Evolutionary conservation across 2,888 invertebrate genomes (phyloP), one percentile per base, ranked within the genome.

Genomic region (Hypomecis atomaria): DNA sequence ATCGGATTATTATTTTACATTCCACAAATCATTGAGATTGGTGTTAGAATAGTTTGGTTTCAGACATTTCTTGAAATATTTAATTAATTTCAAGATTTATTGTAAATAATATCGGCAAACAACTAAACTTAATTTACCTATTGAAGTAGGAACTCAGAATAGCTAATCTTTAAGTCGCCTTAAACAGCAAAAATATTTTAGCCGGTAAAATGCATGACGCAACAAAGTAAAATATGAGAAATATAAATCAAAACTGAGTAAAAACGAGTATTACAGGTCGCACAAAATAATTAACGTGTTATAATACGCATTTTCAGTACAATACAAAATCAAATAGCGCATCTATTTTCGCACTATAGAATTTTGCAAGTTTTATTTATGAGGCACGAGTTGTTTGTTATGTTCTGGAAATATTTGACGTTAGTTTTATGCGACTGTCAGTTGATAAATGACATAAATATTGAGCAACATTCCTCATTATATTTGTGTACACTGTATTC

Each of bases 61-160:
- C 37, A 37, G 8, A 9, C 6, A 6, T 4, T 11, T 7, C 8
- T 8, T 8, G 37, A 13, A 40, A 52, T 0, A 52, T 23, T 23
- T 23, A 52, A 8, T 6, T 34, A 34, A 37, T 34, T 9, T 11
- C 7, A 11, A 4, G 9, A 37, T 52, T 23, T 40, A 10, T 10
- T 42, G 52, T 42, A 9, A 10, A 7, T 42, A 40, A n/a, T 33
- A 52, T 37, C 2, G 6, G 43, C 6, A 11, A 52, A 38, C 8
- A 38, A 52, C 52, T 52, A 62, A 67, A 55, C 54, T 63, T 66
- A 73, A 70, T 63, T 63, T 60, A n/a, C n/a, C n/a, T n/a, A 69
- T 59, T 58, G 40, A 72, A 66, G 62, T 74, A 77, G 76, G 76
- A 77, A 77, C 77, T 75, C 67, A 74, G 65, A 34, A 60, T 52